Percentiles rank a stretch among this genome's conserved stretches.
phyloP scores from a whole-genome alignment of 2,113 vertebrate species.

The Neodontobutis hainanensis region DNA sequence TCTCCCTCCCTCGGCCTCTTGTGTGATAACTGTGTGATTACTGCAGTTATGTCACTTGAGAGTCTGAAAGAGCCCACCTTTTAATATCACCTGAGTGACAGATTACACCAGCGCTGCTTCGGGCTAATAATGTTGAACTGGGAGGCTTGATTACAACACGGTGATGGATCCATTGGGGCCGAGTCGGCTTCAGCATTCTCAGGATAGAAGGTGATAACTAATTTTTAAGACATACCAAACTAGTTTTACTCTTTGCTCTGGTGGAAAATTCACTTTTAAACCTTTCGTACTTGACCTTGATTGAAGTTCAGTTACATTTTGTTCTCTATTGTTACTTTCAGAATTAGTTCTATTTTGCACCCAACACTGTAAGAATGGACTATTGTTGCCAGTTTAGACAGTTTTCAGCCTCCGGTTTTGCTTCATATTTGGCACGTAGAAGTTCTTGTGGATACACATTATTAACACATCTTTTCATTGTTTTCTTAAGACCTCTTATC shows the following conservation, averaged over 20 bases:
- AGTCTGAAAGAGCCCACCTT: conserved; percentile 67
- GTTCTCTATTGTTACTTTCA: no score
- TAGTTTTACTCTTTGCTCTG: background rate
- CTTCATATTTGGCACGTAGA: no score
- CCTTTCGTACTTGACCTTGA: no score
- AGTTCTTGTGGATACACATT: no score
- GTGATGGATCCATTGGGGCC: conserved; percentile 52
- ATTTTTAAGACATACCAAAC: conserved; percentile 17
- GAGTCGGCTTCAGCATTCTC: conserved; percentile 25
- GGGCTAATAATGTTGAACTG: conserved; percentile 69
- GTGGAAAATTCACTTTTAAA: no score
- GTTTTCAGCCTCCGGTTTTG: no score
- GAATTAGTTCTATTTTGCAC: no score
- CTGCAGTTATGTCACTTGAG: conserved; percentile 71
- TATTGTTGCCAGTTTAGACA: no score
- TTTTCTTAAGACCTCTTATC: no score
- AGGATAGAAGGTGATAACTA: conserved; percentile 58
- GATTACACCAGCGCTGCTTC: conserved; percentile 61
- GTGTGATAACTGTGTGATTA: conserved; percentile 76
- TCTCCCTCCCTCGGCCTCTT: conserved; percentile 61
- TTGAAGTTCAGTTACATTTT: no score
- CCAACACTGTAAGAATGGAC: no score
- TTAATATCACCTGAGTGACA: conserved; percentile 76
- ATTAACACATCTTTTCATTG: no score
- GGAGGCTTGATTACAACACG: conserved; percentile 64